Evolutionary conservation across 2,888 invertebrate genomes (phyloP), one percentile per base, ranked within the genome.

Genomic region (Timandra comae): DNA sequence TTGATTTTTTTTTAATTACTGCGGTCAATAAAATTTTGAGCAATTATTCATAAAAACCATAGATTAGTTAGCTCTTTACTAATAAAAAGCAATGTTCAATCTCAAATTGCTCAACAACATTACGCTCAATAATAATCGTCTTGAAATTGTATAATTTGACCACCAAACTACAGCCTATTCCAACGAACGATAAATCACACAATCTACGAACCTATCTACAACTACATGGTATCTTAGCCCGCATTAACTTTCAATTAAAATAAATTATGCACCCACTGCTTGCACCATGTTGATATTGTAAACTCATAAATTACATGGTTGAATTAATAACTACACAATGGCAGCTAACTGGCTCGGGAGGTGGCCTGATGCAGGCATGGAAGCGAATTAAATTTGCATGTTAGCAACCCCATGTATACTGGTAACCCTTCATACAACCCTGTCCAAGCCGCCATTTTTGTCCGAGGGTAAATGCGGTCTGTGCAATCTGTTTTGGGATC

Each of bases 221-320:
- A 4, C 30, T 31, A 48, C 47, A 41, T 13, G 30, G 45, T 38
- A 36, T 37, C 45, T 40, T 37, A 31, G 47, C 70, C 84, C 82
- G 82, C 81, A 84, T 82, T 79, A 76, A 77, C 47, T 75, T 81
- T 71, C 80, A 80, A 78, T 81, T 78, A 80, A 68, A 64, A 58
- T 69, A 75, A 78, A 76, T 78, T 77, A 76, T 79, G 66, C 69
- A 62, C 63, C 64, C 62, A 52, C 51, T 46, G 52, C 53, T 54
- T 51, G 53, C 43, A 49, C 46, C 36, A 48, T 52, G 61, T 62
- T 58, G 51, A 56, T 61, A 58, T 58, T 60, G 52, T 52, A 52
- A 60, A 41, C 45, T 56, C 65, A 75, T 85, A 81, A 79, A 80
- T 81, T 73, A 67, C 59, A 56, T 69, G 68, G 68, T 80, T 75